phyloP scores from a whole-genome alignment of 2,888 invertebrate genomes.

The Meiosimyza platycephala region DNA sequence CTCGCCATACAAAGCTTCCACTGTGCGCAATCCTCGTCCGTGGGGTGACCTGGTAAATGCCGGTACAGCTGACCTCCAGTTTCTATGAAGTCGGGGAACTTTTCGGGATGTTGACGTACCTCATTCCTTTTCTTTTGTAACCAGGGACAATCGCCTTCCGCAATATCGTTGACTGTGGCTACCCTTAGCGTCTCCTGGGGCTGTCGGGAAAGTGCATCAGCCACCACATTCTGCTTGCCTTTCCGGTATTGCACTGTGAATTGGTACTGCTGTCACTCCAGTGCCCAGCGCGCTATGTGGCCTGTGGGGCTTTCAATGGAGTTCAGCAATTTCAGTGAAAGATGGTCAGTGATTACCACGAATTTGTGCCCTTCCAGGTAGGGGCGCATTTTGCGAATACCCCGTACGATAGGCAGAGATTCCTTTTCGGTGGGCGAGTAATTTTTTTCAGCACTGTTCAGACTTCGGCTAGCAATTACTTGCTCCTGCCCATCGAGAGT shows the following conservation, averaged over 20 bases:
- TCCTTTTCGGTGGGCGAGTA: slow-evolving; percentile 41
- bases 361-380: slow-evolving; percentile 28
- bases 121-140: neutral
- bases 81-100: slow-evolving; percentile 14
- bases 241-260: slow-evolving; percentile 34
- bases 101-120: neutral
- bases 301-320: slow-evolving; percentile 34
- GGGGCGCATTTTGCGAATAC: slow-evolving; percentile 38
- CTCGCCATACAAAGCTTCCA: slow-evolving; percentile 26
- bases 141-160: neutral
- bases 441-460: slow-evolving; percentile 34
- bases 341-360: slow-evolving; percentile 41
- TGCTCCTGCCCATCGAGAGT: slow-evolving; percentile 1
- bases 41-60: neutral
- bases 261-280: slow-evolving; percentile 38
- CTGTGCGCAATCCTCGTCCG: neutral
- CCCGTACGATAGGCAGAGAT: slow-evolving; percentile 40
- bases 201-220: slow-evolving; percentile 35
- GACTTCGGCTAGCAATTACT: slow-evolving; percentile 33
- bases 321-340: slow-evolving; percentile 40
- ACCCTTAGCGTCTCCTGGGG: neutral
- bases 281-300: slow-evolving; percentile 39
- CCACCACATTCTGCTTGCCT: too few species aligned
- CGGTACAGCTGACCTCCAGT: neutral
- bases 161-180: too few species aligned